phyloP scores from a whole-genome alignment of 2,888 invertebrate genomes.

The Gastrophysa polygoni region DNA sequence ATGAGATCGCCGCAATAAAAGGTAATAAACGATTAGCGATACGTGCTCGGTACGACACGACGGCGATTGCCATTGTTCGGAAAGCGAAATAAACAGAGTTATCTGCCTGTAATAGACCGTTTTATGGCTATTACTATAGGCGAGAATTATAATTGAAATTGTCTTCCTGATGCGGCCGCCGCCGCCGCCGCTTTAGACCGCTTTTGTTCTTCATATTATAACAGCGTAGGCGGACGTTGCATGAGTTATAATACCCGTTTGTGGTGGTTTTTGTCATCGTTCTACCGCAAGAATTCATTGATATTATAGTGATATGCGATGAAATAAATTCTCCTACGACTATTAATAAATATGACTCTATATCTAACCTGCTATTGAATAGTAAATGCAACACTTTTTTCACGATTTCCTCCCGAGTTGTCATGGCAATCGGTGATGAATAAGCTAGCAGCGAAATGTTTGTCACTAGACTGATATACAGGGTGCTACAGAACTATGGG shows the following conservation, averaged over 20 bases:
- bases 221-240: not conserved
- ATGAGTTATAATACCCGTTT: not conserved
- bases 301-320: no score
- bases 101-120: constrained; percentile 2
- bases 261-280: no score
- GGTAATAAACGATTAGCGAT: constrained; percentile 17
- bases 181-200: not conserved
- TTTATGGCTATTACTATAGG: not conserved
- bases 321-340: no score
- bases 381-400: no score
- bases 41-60: constrained; percentile 13
- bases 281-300: no score
- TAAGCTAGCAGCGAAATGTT: no score
- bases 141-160: not conserved
- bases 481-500: no score
- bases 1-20: constrained; percentile 10
- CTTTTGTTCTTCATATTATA: not conserved
- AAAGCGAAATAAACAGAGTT: constrained; percentile 15
- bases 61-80: constrained; percentile 12
- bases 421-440: no score
- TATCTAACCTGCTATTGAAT: no score
- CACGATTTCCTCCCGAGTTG: no score
- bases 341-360: no score
- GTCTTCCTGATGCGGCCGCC: not conserved
- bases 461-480: no score